Evolutionary conservation across 2,888 invertebrate genomes (phyloP).

Genomic region (Lycia hirtaria): DNA sequence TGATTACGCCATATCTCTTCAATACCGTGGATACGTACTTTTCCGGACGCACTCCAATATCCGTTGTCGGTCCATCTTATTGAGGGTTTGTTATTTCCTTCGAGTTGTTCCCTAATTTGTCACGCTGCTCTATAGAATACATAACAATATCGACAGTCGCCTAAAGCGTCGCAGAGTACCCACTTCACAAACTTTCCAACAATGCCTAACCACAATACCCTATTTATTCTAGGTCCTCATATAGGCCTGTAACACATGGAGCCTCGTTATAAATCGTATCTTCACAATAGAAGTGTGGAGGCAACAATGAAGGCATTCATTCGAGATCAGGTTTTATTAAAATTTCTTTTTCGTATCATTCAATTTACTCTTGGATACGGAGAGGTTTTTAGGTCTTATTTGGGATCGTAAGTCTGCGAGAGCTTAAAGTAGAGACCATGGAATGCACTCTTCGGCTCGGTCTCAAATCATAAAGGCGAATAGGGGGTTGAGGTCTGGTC

Average conservation of each 20-base stretch:
- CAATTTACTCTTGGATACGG: slow-evolving; percentile 46
- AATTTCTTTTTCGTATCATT: slow-evolving; percentile 44
- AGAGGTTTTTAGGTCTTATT: slow-evolving; percentile 16
- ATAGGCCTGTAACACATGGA: slow-evolving; percentile 38
- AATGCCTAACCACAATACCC: slow-evolving; percentile 21
- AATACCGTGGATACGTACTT: not conserved
- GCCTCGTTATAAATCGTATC: slow-evolving; percentile 61
- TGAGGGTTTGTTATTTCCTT: slow-evolving; percentile 10
- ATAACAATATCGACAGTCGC: not conserved
- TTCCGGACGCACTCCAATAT: slow-evolving; percentile 4
- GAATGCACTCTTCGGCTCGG: no score
- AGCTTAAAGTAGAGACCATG: no score
- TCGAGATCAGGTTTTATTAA: slow-evolving; percentile 46
- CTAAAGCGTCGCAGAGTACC: not conserved
- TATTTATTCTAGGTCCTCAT: slow-evolving; percentile 25
- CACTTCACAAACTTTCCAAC: slow-evolving; percentile 15
- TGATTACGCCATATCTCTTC: no score
- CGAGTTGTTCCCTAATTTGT: slow-evolving; percentile 7
- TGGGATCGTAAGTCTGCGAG: not conserved
- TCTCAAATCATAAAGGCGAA: no score
- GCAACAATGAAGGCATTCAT: slow-evolving; percentile 68
- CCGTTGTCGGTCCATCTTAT: slow-evolving; percentile 5
- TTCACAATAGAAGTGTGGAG: slow-evolving; percentile 58
- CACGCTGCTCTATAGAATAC: slow-evolving; percentile 1
- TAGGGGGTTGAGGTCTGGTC: no score